phyloP scores from a whole-genome alignment of 1,140 invertebrate species.

The Lordiphosa stackelbergi region DNA sequence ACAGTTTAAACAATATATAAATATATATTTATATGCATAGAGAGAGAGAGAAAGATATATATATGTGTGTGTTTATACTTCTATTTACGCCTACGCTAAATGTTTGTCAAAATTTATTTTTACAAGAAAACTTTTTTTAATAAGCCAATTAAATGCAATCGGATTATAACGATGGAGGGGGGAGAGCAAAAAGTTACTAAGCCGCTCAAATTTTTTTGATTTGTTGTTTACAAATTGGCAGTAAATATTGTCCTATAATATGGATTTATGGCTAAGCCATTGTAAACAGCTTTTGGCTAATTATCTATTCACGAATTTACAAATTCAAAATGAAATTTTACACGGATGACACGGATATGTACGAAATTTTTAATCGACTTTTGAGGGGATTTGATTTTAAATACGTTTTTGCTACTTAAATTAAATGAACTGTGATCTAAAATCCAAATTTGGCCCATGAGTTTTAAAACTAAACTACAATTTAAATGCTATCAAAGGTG shows the following conservation, averaged over 20 bases:
- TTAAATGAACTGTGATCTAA: no score
- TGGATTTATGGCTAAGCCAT: slow-evolving; percentile 4
- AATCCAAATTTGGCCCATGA: no score
- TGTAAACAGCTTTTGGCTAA: no score
- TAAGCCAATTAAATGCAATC: slow-evolving; percentile 39
- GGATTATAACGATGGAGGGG: slow-evolving; percentile 29
- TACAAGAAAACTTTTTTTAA: slow-evolving; percentile 40
- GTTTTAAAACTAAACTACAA: no score
- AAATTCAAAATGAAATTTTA: no score
- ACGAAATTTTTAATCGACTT: no score
- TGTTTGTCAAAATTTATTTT: neutral
- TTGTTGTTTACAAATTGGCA: slow-evolving; percentile 13
- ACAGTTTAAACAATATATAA: slow-evolving; percentile 45
- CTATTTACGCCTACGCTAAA: slow-evolving; percentile 22
- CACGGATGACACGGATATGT: no score
- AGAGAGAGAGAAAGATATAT: slow-evolving; percentile 20
- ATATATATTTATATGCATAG: slow-evolving; percentile 28
- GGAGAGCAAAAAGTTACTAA: slow-evolving; percentile 31
- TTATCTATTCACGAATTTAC: no score
- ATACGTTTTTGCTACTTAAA: no score
- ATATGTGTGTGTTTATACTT: slow-evolving; percentile 18
- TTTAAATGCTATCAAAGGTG: no score
- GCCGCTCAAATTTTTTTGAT: slow-evolving; percentile 39
- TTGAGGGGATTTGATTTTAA: no score
- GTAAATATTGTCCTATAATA: neutral